Percentiles rank a stretch among this genome's conserved stretches.
Evolutionary conservation across 2,797 vertebrate genomes (phyloP).

Genomic region (Fistularia commersonii): DNA sequence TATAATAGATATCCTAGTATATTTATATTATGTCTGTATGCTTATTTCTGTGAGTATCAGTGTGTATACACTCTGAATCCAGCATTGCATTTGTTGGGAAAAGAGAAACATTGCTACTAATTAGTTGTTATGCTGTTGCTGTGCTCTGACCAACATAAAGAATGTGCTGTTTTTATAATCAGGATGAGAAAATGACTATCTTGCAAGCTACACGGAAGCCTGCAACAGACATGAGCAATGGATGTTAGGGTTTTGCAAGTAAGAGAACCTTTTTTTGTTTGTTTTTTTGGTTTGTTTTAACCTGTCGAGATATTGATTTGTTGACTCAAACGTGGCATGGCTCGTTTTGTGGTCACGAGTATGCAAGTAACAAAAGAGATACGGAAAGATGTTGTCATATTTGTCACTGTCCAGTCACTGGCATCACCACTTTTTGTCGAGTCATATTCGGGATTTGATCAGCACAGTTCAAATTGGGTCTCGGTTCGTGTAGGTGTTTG

Average conservation of each 20-base stretch:
- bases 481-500: slow-evolving; percentile 50
- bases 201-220: slow-evolving; percentile 7
- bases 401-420: slow-evolving; percentile 40
- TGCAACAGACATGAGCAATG: too few relatives aligned
- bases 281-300: slow-evolving; percentile 10
- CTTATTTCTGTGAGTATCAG: slow-evolving; percentile 35
- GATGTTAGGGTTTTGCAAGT: too few relatives aligned
- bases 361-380: slow-evolving; percentile 10
- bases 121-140: slow-evolving; percentile 48
- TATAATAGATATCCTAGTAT: slow-evolving; percentile 71
- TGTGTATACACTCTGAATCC: slow-evolving; percentile 62
- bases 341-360: slow-evolving; percentile 16
- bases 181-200: slow-evolving; percentile 35
- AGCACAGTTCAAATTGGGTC: slow-evolving; percentile 48
- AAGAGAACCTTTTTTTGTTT: neutral
- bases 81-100: slow-evolving; percentile 52
- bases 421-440: slow-evolving; percentile 31
- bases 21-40: slow-evolving; percentile 73
- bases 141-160: slow-evolving; percentile 62
- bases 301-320: slow-evolving; percentile 23
- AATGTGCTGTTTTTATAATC: slow-evolving; percentile 64
- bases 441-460: slow-evolving; percentile 41
- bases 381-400: slow-evolving; percentile 35
- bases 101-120: slow-evolving; percentile 50
- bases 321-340: neutral